Evolutionary conservation across 1,140 invertebrate species (phyloP).

Genomic region (Phthorimaea operculella): DNA sequence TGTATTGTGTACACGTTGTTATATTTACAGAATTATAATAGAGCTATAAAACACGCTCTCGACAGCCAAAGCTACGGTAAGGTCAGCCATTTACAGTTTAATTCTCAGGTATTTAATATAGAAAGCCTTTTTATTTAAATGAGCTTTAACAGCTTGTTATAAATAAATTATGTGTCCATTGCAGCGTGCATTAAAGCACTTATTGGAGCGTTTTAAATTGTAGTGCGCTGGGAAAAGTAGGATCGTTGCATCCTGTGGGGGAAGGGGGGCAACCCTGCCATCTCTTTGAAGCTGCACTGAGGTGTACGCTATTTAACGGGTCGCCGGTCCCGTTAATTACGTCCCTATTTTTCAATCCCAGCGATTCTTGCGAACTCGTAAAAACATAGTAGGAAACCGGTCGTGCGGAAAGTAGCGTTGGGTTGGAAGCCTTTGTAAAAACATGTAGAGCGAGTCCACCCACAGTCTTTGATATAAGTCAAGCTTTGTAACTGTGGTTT

Average conservation of each 20-base stretch:
- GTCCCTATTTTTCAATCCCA: slow-evolving; percentile 26
- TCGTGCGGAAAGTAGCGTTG: too few relatives aligned
- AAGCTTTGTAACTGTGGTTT: too few relatives aligned
- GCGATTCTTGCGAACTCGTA: neutral
- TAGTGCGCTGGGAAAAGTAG: neutral
- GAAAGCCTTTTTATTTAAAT: neutral
- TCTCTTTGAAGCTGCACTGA: slow-evolving; percentile 51
- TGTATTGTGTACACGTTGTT: too few relatives aligned
- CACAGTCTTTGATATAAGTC: too few relatives aligned
- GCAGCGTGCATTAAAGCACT: neutral
- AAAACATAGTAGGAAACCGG: too few relatives aligned
- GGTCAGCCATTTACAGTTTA: too few relatives aligned
- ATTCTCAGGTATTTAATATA: too few relatives aligned
- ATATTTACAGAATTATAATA: too few relatives aligned
- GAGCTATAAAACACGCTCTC: too few relatives aligned
- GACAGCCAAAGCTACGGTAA: too few relatives aligned
- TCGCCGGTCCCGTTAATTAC: slow-evolving; percentile 54
- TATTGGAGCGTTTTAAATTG: slow-evolving; percentile 4
- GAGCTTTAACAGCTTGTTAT: neutral
- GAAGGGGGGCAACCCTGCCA: slow-evolving; percentile 17
- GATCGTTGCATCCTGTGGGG: slow-evolving; percentile 25
- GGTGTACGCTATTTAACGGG: slow-evolving; percentile 48
- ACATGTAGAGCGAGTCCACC: too few relatives aligned
- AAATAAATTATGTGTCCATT: neutral
- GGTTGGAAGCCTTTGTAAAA: too few relatives aligned